Evolutionary conservation across 2,113 vertebrate genomes (phyloP).

Genomic region (Collichthys lucidus): DNA sequence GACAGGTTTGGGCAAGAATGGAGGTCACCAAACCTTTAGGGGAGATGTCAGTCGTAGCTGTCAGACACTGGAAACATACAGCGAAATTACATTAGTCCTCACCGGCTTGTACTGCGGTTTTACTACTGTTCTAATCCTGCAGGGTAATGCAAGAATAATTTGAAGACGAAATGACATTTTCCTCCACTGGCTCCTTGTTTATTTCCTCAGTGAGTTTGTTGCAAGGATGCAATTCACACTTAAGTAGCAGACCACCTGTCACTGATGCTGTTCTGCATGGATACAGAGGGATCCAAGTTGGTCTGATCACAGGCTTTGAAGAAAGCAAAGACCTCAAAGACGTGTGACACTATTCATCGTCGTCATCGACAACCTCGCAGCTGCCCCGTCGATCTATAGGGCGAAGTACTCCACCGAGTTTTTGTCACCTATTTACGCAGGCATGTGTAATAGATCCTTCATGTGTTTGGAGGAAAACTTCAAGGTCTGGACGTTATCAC

Average conservation of each 20-base stretch:
- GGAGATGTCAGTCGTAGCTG: slow-evolving; percentile 69
- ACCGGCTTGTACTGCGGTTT: slow-evolving; percentile 42
- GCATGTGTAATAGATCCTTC: slow-evolving; percentile 81
- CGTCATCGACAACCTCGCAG: slow-evolving; percentile 65
- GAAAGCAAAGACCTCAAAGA: slow-evolving; percentile 58
- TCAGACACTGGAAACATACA: slow-evolving; percentile 66
- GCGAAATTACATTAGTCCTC: slow-evolving; percentile 60
- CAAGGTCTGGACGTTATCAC: slow-evolving; percentile 85
- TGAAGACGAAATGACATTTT: slow-evolving; percentile 42
- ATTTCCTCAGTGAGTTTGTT: slow-evolving; percentile 48
- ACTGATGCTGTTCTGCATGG: slow-evolving; percentile 58
- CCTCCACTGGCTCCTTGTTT: slow-evolving; percentile 29
- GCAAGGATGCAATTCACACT: slow-evolving; percentile 20
- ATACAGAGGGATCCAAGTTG: slow-evolving; percentile 59
- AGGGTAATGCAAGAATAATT: slow-evolving; percentile 41
- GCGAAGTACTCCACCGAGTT: slow-evolving; percentile 68
- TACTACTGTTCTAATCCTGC: slow-evolving; percentile 29
- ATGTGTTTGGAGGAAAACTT: slow-evolving; percentile 75
- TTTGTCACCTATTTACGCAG: slow-evolving; percentile 86
- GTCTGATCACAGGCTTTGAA: slow-evolving; percentile 55
- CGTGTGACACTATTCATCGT: slow-evolving; percentile 62
- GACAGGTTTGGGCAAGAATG: slow-evolving; percentile 82
- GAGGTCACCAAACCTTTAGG: slow-evolving; percentile 78
- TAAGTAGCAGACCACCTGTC: slow-evolving; percentile 67
- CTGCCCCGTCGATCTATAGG: slow-evolving; percentile 72